Conservation (phyloP, 1,140 invertebrate genomes). For the Trachymyrmex septentrionalis region DNA sequence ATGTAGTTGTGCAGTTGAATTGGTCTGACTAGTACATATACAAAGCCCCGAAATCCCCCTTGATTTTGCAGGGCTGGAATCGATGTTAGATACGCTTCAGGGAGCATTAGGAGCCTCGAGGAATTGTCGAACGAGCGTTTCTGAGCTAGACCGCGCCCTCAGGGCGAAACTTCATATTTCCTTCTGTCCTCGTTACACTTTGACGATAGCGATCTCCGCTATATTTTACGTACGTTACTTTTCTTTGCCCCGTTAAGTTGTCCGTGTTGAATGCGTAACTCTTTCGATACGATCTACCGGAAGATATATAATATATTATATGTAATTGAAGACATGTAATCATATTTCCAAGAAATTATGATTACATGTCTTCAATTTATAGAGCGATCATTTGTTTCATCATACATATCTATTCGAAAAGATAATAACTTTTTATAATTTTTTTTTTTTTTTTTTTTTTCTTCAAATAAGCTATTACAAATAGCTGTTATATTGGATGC, state of each 20-base stretch:
- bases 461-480: neutral
- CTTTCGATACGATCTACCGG: neutral
- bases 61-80: constrained; percentile 64
- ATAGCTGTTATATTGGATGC: neutral
- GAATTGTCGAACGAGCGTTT: constrained; percentile 70
- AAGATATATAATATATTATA: neutral
- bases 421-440: neutral
- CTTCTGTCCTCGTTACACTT: constrained; percentile 69
- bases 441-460: neutral
- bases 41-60: constrained; percentile 61
- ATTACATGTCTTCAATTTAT: neutral
- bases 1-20: constrained; percentile 45
- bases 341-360: neutral
- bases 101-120: constrained; percentile 68
- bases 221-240: constrained; percentile 46
- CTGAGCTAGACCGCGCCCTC: constrained; percentile 60
- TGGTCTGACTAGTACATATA: constrained; percentile 30
- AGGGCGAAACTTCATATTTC: constrained; percentile 48
- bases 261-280: constrained; percentile 35
- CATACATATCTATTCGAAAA: neutral
- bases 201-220: constrained; percentile 67
- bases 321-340: no score
- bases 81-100: constrained; percentile 74
- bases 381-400: neutral
- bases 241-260: constrained; percentile 41